These are phyloP conservation scores for Gryllus bimaculatus DNA, from an alignment of 1,140 invertebrate species.

Conservation along the genomic window DNA sequence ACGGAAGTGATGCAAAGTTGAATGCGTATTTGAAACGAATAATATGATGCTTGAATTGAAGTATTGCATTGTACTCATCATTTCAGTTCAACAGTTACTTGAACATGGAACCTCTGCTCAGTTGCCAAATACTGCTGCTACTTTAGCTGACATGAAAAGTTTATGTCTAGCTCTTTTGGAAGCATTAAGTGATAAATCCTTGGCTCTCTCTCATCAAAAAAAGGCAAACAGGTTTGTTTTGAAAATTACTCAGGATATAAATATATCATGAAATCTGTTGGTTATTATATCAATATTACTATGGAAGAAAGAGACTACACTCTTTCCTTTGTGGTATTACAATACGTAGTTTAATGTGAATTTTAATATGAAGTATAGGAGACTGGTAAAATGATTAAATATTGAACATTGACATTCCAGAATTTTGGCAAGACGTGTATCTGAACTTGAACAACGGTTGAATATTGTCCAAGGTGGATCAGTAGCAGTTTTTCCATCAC, in stretches of 20 bases:
- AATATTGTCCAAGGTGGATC: conserved; percentile 23
- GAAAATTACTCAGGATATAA: conserved; percentile 14
- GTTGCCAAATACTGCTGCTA: conserved; percentile 56
- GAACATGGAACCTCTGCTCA: conserved; percentile 49
- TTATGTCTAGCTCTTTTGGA: conserved; percentile 68
- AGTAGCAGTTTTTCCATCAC: conserved; percentile 40
- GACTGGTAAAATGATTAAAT: too few species aligned
- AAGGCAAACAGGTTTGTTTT: conserved; percentile 62
- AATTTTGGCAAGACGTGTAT: conserved; percentile 47
- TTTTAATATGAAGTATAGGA: not conserved
- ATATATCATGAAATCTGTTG: too few species aligned
- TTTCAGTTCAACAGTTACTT: conserved; percentile 53
- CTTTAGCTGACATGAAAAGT: conserved; percentile 61
- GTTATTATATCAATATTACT: too few species aligned
- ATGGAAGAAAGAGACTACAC: too few species aligned
- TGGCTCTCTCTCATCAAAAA: conserved; percentile 70
- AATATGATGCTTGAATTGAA: too few species aligned
- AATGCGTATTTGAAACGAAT: too few species aligned
- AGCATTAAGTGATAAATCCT: conserved; percentile 72
- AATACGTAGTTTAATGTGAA: too few species aligned
- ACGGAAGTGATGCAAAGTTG: too few species aligned
- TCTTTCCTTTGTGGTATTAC: too few species aligned
- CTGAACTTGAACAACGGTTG: conserved; percentile 43
- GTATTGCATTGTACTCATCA: too few species aligned
- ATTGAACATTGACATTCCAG: conserved; percentile 28